These are phyloP conservation scores for Manis javanica DNA, from an alignment of 2,797 vertebrate species.

Conservation along the genomic window DNA sequence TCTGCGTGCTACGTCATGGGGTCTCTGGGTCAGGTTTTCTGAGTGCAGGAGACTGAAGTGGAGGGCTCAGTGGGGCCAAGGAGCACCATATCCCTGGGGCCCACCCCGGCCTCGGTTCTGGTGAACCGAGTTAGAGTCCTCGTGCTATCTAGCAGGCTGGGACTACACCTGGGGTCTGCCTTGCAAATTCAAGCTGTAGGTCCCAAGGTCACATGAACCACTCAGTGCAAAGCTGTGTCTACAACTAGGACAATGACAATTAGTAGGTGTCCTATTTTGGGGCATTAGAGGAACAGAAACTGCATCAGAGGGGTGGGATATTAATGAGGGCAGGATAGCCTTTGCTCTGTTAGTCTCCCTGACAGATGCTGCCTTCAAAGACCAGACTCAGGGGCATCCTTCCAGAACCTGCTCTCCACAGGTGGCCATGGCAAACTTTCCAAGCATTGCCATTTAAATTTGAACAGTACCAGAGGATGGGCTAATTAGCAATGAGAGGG, in stretches of 20 bases:
- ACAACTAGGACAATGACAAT: background rate
- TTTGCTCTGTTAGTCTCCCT: background rate
- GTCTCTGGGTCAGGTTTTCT: background rate
- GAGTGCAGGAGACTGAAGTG: background rate
- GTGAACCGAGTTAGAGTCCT: background rate
- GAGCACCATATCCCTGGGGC: background rate
- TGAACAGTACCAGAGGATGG: background rate
- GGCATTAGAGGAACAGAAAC: background rate
- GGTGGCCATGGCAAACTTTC: background rate
- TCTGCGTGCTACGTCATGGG: background rate
- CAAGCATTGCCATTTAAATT: background rate
- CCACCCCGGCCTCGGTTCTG: background rate
- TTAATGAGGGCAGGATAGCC: background rate
- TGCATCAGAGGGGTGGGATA: background rate
- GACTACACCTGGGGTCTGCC: background rate
- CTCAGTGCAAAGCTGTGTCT: background rate
- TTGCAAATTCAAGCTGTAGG: background rate
- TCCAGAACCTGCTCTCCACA: background rate
- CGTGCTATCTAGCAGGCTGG: background rate
- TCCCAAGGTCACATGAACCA: background rate
- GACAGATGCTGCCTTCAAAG: background rate
- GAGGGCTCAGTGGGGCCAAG: background rate
- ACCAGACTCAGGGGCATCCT: background rate
- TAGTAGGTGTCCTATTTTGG: background rate
- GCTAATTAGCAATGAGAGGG: background rate